These are phyloP conservation scores for Piscicola geometra DNA, from an alignment of 2,888 invertebrate genomes.

Conservation along the genomic window DNA sequence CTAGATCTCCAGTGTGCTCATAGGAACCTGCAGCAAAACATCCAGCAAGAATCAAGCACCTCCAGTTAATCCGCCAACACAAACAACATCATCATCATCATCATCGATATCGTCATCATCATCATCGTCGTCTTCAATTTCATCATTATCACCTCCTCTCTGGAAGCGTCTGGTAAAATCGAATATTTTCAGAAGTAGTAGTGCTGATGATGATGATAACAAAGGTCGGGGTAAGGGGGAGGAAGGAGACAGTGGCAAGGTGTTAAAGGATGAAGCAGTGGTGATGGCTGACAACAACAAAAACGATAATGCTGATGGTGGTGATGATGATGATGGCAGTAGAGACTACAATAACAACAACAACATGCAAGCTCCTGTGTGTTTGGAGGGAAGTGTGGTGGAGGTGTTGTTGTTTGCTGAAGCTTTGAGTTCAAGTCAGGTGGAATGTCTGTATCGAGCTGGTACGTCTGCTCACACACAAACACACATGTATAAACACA, in stretches of 20 bases:
- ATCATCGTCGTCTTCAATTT: slow-evolving; percentile 7
- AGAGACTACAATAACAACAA: slow-evolving; percentile 10
- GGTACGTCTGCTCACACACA: not conserved
- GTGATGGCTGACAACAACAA: too few relatives aligned
- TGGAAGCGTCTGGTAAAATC: not conserved
- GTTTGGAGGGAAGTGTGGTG: slow-evolving; percentile 3
- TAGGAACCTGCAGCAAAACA: not conserved
- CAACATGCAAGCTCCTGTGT: not conserved
- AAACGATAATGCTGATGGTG: not conserved
- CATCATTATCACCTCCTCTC: too few relatives aligned
- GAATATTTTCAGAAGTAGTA: not conserved
- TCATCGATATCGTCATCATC: slow-evolving; percentile 15
- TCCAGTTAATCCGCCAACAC: not conserved
- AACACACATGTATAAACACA: too few relatives aligned
- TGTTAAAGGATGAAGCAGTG: not conserved
- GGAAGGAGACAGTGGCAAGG: not conserved
- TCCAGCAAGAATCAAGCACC: not conserved
- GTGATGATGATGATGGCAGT: not conserved
- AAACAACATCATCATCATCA: slow-evolving; percentile 24
- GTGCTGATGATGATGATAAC: not conserved
- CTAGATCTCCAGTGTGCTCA: too few relatives aligned
- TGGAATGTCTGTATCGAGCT: slow-evolving; percentile 22
- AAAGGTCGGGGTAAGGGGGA: not conserved
- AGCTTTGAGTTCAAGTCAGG: slow-evolving; percentile 1
- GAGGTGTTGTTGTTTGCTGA: slow-evolving; percentile 26